Conservation (phyloP, 2,113 vertebrate genomes). For the Pithys albifrons region DNA sequence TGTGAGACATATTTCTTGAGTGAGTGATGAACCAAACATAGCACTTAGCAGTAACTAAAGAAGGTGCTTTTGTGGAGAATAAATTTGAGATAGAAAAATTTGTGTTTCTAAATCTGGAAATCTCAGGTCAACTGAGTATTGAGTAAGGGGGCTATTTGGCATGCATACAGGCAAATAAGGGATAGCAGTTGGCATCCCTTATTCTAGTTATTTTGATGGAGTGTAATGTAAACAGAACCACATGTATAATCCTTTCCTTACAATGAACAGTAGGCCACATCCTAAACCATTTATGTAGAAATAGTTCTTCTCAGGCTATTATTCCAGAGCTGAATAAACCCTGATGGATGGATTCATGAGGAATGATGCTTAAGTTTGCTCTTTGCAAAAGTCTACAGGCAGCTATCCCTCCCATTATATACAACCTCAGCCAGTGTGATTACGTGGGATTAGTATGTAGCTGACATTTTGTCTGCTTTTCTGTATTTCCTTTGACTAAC, state of each 20-base stretch:
- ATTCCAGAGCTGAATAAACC: background rate
- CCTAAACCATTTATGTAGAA: background rate
- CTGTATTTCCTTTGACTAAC: background rate
- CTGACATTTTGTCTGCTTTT: background rate
- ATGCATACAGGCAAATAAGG: background rate
- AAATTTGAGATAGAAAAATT: background rate
- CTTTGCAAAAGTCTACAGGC: background rate
- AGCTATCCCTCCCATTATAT: background rate
- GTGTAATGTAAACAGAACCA: background rate
- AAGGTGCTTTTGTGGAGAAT: background rate
- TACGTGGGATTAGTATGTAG: background rate
- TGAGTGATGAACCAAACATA: background rate
- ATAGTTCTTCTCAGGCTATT: background rate
- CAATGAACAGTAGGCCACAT: background rate
- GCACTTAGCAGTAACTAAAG: background rate
- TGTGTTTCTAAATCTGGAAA: background rate
- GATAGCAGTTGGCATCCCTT: background rate
- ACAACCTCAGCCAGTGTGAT: background rate
- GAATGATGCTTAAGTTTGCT: background rate
- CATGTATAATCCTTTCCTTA: background rate
- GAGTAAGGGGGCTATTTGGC: background rate
- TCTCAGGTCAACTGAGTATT: fast-evolving
- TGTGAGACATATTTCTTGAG: background rate
- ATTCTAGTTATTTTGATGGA: background rate
- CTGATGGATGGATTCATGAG: background rate